These are phyloP conservation scores for Amblyraja radiata DNA, from an alignment of 2,797 vertebrate species.

Conservation along the genomic window DNA sequence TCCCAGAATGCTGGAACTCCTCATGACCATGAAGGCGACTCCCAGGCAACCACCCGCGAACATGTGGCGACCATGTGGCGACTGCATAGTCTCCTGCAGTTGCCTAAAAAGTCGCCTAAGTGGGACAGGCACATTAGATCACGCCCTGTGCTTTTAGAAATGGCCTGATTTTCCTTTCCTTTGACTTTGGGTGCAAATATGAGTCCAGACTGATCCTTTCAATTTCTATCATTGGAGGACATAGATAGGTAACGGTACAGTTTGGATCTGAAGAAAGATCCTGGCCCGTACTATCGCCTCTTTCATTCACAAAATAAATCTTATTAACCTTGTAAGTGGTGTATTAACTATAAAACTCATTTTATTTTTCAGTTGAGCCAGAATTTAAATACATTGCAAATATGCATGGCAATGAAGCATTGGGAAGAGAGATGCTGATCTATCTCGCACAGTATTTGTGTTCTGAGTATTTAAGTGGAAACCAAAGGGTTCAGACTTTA, in stretches of 20 bases:
- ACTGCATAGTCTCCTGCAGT: no score
- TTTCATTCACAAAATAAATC: neutral
- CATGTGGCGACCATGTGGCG: no score
- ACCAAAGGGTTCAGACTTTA: conserved; percentile 73
- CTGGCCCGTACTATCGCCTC: no score
- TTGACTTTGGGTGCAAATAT: neutral
- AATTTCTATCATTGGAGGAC: neutral
- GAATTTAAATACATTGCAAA: conserved; percentile 90
- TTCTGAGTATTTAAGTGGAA: conserved; percentile 81
- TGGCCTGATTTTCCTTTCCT: neutral
- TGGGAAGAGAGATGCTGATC: conserved; percentile 82
- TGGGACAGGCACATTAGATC: no score
- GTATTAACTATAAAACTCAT: neutral
- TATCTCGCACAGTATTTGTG: conserved; percentile 91
- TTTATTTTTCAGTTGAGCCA: conserved; percentile 72
- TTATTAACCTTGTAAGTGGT: neutral
- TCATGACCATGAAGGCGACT: no score
- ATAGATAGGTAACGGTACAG: no score
- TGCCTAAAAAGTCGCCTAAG: no score
- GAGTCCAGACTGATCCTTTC: neutral
- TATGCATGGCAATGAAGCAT: conserved; percentile 95
- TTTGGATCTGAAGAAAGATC: no score
- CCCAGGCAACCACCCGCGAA: no score
- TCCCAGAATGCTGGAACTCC: no score
- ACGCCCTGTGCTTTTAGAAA: neutral